Percentiles rank a stretch among this genome's conserved stretches.
These are phyloP conservation scores for Rhagonycha fulva DNA, from an alignment of 2,888 invertebrate genomes.

Conservation along the genomic window DNA sequence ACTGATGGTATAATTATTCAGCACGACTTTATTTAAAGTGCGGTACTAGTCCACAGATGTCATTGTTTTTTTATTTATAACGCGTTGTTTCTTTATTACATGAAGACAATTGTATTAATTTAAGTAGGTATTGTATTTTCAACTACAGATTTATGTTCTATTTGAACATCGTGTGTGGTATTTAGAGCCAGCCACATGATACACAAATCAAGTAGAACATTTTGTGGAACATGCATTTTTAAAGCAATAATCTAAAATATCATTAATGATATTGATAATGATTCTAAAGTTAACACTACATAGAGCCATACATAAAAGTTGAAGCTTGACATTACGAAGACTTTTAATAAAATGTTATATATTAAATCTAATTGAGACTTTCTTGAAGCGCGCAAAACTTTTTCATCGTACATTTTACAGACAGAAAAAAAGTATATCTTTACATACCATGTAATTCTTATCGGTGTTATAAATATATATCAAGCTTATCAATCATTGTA, in stretches of 20 bases:
- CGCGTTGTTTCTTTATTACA: slow-evolving; percentile 38
- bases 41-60: slow-evolving; percentile 39
- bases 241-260: slow-evolving; percentile 27
- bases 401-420: too few species aligned
- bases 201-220: slow-evolving; percentile 27
- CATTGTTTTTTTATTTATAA: slow-evolving; percentile 43
- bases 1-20: slow-evolving; percentile 40
- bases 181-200: slow-evolving; percentile 30
- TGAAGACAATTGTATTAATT: slow-evolving; percentile 41
- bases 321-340: too few species aligned
- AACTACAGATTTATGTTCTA: slow-evolving; percentile 39
- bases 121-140: slow-evolving; percentile 37
- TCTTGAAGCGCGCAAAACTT: too few species aligned
- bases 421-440: too few species aligned
- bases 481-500: too few species aligned
- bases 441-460: too few species aligned
- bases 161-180: slow-evolving; percentile 39
- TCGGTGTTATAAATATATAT: too few species aligned
- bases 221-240: slow-evolving; percentile 28
- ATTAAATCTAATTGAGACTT: too few species aligned
- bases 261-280: slow-evolving; percentile 7
- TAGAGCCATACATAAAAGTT: too few species aligned
- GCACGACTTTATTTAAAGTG: slow-evolving; percentile 42
- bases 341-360: too few species aligned
- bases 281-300: too few species aligned